Base-by-base conservation (phyloP, 2,797 vertebrate species). In the Mallotus villosus region DNA sequence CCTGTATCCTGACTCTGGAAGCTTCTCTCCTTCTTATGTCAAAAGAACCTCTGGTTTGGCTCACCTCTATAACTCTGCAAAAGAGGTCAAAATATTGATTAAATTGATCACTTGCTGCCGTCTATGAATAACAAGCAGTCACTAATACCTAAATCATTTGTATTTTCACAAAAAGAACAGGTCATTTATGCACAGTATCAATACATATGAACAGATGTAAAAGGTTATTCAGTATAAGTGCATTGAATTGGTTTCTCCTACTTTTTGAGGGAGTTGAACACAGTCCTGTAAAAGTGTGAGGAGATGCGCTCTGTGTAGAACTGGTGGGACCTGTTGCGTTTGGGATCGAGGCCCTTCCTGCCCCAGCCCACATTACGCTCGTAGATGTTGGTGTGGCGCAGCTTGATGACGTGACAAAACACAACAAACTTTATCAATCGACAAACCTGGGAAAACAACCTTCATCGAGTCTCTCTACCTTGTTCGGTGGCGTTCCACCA, bases 381-480 rank as follows among this genome's bases (percentile, higher is more conserved):
- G 17, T 81, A 91, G 72, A 91, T 90, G 78, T 90, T 91, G 46
- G 89, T 92, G 77, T 91, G 89, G 37, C 87, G 87, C 74, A 93
- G 73, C 90, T 93, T 67, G 4, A 70, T 9, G 32, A 68, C 1
- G 60, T 21, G 68, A 67, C 24, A 81, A 41, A 21, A 53, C 3
- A 72, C 7, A 61, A 19, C 0, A 19, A 55, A 8, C 6, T 3
- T 27, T n/a, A 70, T 19, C 21, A 21, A 27, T 24, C 3, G 5
- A 41, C 37, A 65, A n/a, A 17, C 16, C 17, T 55, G 51, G 51
- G 51, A 55, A 17, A 53, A 53, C 0, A 2, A 9, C 57, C 22
- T 22, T 25, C 22, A 3, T 62, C 1, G 1, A 6, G 5, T 60
- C 22, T 60, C 58, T 60, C 58, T 60, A 17, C 19, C 51, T 55